Evolutionary conservation across 2,797 vertebrate genomes (phyloP), one percentile per base, ranked within the genome.

Genomic region (Phrynocephalus forsythii): DNA sequence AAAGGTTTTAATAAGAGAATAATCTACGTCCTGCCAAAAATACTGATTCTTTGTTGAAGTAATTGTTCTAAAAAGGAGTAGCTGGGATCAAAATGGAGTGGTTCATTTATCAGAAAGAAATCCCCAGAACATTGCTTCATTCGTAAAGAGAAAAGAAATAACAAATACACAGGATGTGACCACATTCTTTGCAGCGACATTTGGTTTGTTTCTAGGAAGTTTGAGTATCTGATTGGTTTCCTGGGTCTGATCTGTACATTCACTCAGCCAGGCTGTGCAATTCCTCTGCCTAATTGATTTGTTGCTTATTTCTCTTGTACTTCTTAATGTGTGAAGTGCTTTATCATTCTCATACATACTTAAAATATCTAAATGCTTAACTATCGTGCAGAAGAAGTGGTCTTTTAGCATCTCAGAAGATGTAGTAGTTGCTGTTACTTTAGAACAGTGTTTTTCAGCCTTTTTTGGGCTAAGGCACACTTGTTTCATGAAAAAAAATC

Each of bases 71-170:
- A 78, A 67, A 91, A 81, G 9, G 5, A 87, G 84, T 85, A 87
- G 85, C 38, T 33, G 1, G 2, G 48, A 10, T 87, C 91, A 79
- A 83, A 87, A 79, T 22, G 6, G 67, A 60, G 78, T 60, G 83
- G 93, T 52, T 90, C 86, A 91, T 90, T 90, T 91, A 85, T 88
- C 72, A 86, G 72, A 85, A 82, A 60, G 80, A 79, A 91, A 66
- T 93, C 94, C 90, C 87, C 94, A 24, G 50, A 89, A 90, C 73
- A 83, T 93, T 83, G 88, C 79, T 82, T 86, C 69, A 67, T 89
- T 90, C 86, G 83, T 71, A 68, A 87, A 89, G 69, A 78, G 91
- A 66, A 76, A 69, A 38, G 63, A 60, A 69, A 89, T 8, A 52
- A 52, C 52, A 52, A 84, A 50, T 6, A 66, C 60, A 80, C 63